Percentiles rank a stretch among this genome's conserved stretches.
Conservation (phyloP, 2,797 vertebrate genomes). For the Urophycis tenuis region DNA sequence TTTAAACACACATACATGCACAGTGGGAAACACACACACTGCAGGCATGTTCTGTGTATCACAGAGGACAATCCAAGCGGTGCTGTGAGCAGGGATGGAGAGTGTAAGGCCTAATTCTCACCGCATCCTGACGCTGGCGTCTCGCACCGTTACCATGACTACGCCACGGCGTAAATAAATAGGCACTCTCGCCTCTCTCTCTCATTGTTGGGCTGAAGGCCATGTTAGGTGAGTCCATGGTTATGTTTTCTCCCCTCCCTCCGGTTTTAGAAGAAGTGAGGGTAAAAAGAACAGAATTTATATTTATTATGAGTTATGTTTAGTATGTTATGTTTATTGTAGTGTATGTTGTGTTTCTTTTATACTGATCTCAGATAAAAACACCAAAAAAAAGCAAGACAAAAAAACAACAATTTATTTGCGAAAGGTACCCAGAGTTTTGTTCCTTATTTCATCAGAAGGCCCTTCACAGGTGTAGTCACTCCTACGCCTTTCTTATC, state of each 20-base stretch:
- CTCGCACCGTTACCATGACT: background rate
- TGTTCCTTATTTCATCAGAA: background rate
- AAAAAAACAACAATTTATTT: background rate
- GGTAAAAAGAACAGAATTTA: background rate
- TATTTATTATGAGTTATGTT: too few species aligned
- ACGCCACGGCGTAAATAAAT: background rate
- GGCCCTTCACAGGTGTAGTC: background rate
- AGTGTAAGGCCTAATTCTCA: background rate
- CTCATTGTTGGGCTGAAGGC: background rate
- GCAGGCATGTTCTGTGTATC: conserved; percentile 33
- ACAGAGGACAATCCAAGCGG: conserved; percentile 46
- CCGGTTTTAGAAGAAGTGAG: background rate
- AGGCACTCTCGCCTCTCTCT: background rate
- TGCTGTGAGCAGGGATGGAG: conserved; percentile 22
- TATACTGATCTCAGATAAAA: background rate
- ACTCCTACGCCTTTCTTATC: background rate
- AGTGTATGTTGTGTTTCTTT: too few species aligned
- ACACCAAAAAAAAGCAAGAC: background rate
- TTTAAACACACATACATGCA: background rate
- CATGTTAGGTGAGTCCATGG: background rate
- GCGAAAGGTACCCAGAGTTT: background rate
- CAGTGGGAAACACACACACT: background rate
- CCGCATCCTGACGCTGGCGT: too few species aligned
- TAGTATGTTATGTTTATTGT: too few species aligned
- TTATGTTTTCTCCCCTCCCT: background rate